Conservation (phyloP, 2,888 invertebrate species). For the Aporophyla lueneburgensis region DNA sequence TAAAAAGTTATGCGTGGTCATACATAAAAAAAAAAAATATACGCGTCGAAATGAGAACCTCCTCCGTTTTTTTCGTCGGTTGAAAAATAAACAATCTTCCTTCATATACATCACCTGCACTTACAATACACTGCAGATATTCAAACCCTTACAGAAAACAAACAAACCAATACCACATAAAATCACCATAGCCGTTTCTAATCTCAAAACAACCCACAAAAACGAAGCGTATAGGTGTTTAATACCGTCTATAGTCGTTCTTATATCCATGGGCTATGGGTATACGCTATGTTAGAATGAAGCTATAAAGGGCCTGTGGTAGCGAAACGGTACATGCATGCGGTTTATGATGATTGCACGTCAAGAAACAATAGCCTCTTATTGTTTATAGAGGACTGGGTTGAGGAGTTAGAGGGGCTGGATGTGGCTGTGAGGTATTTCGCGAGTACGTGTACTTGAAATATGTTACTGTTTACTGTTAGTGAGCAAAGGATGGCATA, state of each 20-base stretch:
- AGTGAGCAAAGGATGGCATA: no score
- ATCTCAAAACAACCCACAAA: constrained; percentile 40
- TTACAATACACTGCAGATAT: constrained; percentile 7
- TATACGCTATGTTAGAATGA: constrained; percentile 63
- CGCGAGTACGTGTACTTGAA: no score
- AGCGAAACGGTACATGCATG: constrained; percentile 76
- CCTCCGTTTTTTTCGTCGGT: no score
- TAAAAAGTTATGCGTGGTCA: no score
- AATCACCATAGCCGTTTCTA: constrained; percentile 47
- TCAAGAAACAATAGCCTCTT: constrained; percentile 82
- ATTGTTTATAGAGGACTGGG: constrained; percentile 74
- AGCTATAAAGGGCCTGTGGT: constrained; percentile 66
- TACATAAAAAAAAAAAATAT: no score
- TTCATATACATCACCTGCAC: neutral
- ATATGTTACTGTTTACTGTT: no score
- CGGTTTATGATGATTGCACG: constrained; percentile 83
- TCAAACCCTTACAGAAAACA: constrained; percentile 2
- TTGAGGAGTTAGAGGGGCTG: constrained; percentile 25
- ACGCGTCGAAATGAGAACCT: no score
- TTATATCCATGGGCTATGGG: constrained; percentile 53
- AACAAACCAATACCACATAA: constrained; percentile 23
- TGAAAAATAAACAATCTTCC: neutral
- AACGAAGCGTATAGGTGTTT: constrained; percentile 51
- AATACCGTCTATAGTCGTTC: constrained; percentile 30
- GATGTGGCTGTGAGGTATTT: constrained; percentile 36